Percentiles rank a stretch among this genome's conserved stretches.
Conservation (phyloP, 2,888 invertebrate genomes). For the Andrena haemorrhoa region DNA sequence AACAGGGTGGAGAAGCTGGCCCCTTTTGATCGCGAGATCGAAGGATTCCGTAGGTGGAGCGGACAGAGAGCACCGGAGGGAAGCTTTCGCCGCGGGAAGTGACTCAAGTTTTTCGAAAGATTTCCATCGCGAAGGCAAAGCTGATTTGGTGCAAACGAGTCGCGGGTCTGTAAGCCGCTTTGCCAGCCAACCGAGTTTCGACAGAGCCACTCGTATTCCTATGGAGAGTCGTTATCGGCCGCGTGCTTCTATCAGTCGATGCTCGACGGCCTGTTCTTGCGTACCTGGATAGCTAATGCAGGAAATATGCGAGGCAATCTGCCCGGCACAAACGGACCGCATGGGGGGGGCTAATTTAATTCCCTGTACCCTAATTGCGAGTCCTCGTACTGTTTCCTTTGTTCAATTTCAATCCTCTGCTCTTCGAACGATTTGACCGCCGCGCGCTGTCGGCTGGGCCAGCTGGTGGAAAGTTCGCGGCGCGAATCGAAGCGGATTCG, state of each 20-base stretch:
- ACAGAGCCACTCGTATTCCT: slow-evolving; percentile 36
- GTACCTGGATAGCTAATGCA: slow-evolving; percentile 26
- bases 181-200: slow-evolving; percentile 38
- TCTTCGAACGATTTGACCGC: no score
- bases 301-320: slow-evolving; percentile 35
- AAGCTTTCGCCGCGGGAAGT: neutral
- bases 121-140: slow-evolving; percentile 12
- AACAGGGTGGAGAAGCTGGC: neutral
- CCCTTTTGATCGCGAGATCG: neutral
- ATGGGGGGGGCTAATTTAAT: neutral
- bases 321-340: slow-evolving; percentile 21
- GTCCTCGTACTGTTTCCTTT: slow-evolving; percentile 1
- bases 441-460: no score
- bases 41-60: neutral
- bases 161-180: slow-evolving; percentile 50
- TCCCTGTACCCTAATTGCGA: slow-evolving; percentile 40
- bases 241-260: slow-evolving; percentile 24
- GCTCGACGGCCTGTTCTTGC: slow-evolving; percentile 20
- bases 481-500: no score
- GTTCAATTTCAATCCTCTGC: no score
- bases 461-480: no score
- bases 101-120: neutral
- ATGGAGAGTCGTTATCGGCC: slow-evolving; percentile 36
- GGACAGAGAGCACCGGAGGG: neutral
- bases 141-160: slow-evolving; percentile 36